phyloP scores from a whole-genome alignment of 1,140 invertebrate genomes.

The Aphaenogaster ashmeadi region DNA sequence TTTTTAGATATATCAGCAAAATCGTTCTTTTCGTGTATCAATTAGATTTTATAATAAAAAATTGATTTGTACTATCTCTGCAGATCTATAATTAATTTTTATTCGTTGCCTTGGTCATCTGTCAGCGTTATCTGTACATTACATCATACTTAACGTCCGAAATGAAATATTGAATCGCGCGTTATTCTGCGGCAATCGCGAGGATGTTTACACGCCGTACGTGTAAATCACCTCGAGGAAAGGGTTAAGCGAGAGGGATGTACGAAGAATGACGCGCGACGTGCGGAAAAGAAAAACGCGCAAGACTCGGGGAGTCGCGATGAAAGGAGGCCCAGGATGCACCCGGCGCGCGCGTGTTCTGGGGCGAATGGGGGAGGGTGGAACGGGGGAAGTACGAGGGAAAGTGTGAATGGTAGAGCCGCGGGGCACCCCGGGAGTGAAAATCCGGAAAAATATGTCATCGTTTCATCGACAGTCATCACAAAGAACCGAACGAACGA shows the following conservation, averaged over 20 bases:
- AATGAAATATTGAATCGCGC: slow-evolving; percentile 9
- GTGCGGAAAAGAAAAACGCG: neutral
- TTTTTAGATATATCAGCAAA: too few relatives aligned
- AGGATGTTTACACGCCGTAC: slow-evolving; percentile 23
- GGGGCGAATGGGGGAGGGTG: neutral
- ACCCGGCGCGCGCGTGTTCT: slow-evolving; percentile 41
- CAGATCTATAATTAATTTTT: slow-evolving; percentile 6
- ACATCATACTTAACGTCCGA: neutral
- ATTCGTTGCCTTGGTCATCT: neutral
- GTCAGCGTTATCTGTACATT: neutral
- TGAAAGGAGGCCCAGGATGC: slow-evolving; percentile 30
- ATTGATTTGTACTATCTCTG: neutral
- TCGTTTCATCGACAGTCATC: slow-evolving; percentile 87
- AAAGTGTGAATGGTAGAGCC: slow-evolving; percentile 80
- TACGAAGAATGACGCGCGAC: neutral
- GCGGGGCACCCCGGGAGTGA: slow-evolving; percentile 82
- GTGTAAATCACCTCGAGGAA: slow-evolving; percentile 11
- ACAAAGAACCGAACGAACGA: slow-evolving; percentile 83
- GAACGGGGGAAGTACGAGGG: slow-evolving; percentile 61
- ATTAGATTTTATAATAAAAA: slow-evolving; percentile 5
- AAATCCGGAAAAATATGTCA: slow-evolving; percentile 87
- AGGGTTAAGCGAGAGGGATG: slow-evolving; percentile 34
- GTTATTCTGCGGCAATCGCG: neutral
- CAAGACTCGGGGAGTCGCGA: neutral
- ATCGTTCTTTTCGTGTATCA: neutral